Evolutionary conservation across 2,113 vertebrate genomes (phyloP), one percentile per base, ranked within the genome.

Genomic region (Lutjanus erythropterus): DNA sequence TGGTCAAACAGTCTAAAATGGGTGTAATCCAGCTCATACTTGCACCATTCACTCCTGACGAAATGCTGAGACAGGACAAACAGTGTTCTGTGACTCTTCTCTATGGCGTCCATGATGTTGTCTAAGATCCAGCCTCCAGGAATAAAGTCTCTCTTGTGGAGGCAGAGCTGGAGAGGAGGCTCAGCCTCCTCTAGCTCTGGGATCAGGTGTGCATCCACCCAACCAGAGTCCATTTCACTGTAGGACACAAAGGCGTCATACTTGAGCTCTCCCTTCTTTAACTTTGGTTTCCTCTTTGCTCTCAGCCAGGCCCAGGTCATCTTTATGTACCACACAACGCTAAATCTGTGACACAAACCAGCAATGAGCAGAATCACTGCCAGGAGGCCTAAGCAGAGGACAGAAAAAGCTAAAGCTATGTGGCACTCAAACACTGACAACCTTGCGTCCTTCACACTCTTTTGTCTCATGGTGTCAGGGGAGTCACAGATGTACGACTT

Each of bases 41-140:
- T 96, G 90, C 97, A 97, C 97, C 97, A 97, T 71, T 97, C 97
- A 0, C 96, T 97, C 62, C 47, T 93, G 58, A 97, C 95, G 52
- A 97, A 97, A 89, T 96, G 93, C 80, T 95, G 92, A 0, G 96
- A 97, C 3, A 97, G 92, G 85, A 97, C 94, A 55, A 97, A 97
- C 33, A 97, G 88, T 0, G 96, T 96, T 15, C 95, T 95, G 80
- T 84, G 93, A 87, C 97, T 97, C 85, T 94, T 96, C 65, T 97
- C 97, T 0, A 96, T 96, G 71, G 88, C 95, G 62, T 96, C 95
- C 0, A 97, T 96, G 86, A 97, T 96, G 77, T 96, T 97, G 89
- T 97, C 96, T 35, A 96, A 73, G 0, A 97, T 96, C 95, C 95
- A 96, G 71, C 95, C 95, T 1, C 96, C 96, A 0, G 96, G 96